Evolutionary conservation across 2,113 vertebrate species (phyloP).

Genomic region (Rhipidura dahli): DNA sequence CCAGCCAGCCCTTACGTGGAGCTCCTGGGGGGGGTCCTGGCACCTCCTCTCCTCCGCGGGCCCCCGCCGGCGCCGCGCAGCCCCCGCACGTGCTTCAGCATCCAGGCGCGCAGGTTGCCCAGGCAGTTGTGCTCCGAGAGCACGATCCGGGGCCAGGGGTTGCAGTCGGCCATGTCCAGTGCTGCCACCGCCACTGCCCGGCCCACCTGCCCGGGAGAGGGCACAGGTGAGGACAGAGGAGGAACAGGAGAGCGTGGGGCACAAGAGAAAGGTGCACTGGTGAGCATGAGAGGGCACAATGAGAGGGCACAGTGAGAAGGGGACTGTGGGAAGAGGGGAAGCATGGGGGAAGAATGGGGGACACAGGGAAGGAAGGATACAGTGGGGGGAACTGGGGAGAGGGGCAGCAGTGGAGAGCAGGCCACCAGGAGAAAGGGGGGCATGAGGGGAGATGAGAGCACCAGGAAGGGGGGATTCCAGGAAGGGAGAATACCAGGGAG

Average conservation of each 20-base stretch:
- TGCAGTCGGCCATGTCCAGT: conserved; percentile 91
- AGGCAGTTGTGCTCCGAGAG: conserved; percentile 91
- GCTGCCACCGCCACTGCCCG: conserved; percentile 88
- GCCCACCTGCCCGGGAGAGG: conserved; percentile 80
- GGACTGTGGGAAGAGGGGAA: neutral
- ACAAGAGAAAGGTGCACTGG: neutral
- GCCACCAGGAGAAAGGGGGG: neutral
- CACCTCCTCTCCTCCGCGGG: conserved; percentile 63
- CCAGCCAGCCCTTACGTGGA: conserved; percentile 69
- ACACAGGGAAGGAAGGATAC: neutral
- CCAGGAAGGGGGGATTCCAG: neutral
- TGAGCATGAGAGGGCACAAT: neutral
- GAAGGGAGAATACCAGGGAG: no score
- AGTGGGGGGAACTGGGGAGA: neutral
- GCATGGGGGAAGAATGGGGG: neutral
- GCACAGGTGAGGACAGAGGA: neutral
- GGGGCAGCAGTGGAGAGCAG: neutral
- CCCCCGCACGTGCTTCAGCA: conserved; percentile 90
- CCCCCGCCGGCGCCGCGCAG: conserved; percentile 66
- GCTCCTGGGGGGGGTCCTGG: conserved; percentile 74
- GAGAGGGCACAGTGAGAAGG: no score
- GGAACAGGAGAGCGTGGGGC: neutral
- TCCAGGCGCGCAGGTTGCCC: conserved; percentile 88
- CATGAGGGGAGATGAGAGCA: neutral
- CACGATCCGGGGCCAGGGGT: conserved; percentile 92